These are phyloP conservation scores for Neodiprion lecontei DNA, from an alignment of 1,140 invertebrate genomes.

Conservation along the genomic window DNA sequence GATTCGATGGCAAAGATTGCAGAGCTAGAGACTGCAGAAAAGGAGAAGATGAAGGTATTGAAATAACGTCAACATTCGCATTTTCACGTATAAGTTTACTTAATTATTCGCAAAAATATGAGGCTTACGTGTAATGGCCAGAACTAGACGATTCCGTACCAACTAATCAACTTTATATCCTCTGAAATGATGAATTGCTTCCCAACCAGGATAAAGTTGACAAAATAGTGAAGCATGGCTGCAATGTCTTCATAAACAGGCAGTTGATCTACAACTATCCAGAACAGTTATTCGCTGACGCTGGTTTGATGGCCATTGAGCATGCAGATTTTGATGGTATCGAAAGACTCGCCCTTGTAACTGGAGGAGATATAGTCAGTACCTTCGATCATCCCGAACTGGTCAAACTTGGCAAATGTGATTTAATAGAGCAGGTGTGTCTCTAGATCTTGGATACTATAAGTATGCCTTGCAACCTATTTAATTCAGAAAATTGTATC, in stretches of 20 bases:
- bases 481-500: conserved; percentile 16
- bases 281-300: conserved; percentile 98
- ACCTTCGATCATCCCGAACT: conserved; percentile 95
- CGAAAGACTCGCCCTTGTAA: conserved; percentile 94
- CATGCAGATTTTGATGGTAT: conserved; percentile 99
- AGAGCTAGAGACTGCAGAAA: conserved; percentile 96
- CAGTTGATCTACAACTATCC: conserved; percentile 99
- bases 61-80: conserved; percentile 13
- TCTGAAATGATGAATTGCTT: conserved; percentile 15
- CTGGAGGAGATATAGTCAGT: conserved; percentile 98
- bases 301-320: conserved; percentile 98
- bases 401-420: conserved; percentile 93
- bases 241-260: conserved; percentile 99
- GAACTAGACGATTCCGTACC: no score
- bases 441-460: conserved; percentile 13
- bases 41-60: conserved; percentile 95
- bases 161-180: conserved; percentile 14
- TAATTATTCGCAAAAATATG: conserved; percentile 3
- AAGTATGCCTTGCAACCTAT: not conserved
- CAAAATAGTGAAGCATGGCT: conserved; percentile 94
- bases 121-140: no score
- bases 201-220: conserved; percentile 85
- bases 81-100: not conserved
- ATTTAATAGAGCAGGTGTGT: conserved; percentile 90
- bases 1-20: conserved; percentile 99